Evolutionary conservation across 2,113 vertebrate genomes (phyloP), one percentile per base, ranked within the genome.

Genomic region (Colius striatus): DNA sequence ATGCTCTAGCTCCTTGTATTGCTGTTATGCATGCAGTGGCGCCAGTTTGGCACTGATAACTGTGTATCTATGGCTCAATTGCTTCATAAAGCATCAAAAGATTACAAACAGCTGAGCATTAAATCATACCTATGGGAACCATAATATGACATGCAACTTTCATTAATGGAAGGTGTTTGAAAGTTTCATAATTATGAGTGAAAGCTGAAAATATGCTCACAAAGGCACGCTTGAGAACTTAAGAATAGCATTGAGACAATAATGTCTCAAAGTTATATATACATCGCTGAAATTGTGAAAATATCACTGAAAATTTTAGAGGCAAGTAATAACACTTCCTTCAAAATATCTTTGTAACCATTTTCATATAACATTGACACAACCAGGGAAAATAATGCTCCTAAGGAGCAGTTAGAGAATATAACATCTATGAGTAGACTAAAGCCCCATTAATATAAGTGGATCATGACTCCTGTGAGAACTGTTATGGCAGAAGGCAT

Each of bases 351-450:
- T 19, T 27, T 88, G 19, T 74, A 94, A 72, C 45, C 32, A 10
- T 84, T 70, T 96, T 94, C 55, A 94, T 22, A 22, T 61, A 77
- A 26, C 17, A 20, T 60, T 90, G 94, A 96, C 82, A 89, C 16
- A 95, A 57, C 36, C 50, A 86, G 61, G 45, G 32, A 71, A 97
- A 95, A 78, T 38, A 80, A 63, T 47, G 9, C 57, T 96, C 43
- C 36, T 75, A 51, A 80, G 53, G 45, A 88, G 58, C 36, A 87
- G 51, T 87, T 84, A n/a, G 2, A 19, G 17, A 47, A 16, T 70
- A n/a, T 63, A 58, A 14, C 4, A 3, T 90, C 66, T 77, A 13
- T 87, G 36, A 65, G 53, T 71, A 80, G 20, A 53, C 13, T 78
- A 10, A 87, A 91, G 78, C 91, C 47, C 43, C 51, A 32, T 85